Evolutionary conservation across 2,888 invertebrate species (phyloP), one percentile per base, ranked within the genome.

Genomic region (Laothoe populi): DNA sequence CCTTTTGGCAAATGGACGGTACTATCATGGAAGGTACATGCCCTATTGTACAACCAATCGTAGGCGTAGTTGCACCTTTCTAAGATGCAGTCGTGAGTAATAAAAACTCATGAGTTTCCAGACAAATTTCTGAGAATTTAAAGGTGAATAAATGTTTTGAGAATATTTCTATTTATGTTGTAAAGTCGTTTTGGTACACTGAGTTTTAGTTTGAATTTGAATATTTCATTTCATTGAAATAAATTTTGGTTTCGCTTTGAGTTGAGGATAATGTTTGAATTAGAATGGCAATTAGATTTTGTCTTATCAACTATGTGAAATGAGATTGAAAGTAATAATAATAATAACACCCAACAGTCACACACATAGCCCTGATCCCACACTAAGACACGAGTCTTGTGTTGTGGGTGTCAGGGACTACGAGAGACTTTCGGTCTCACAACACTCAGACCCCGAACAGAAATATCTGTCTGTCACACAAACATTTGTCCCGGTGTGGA

Each of bases 141-240:
- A 44, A 44, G 19, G 44, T 44, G 44, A 44, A 44, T 19, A 8
- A n/a, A 19, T 19, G 13, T 44, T 44, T 44, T 19, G 19, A 44
- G 44, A 44, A 44, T 19, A 44, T n/a, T n/a, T 44, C 44, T 44
- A 44, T 44, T 44, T 44, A 10, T 44, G 44, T 19, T 44, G 7
- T 2, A 44, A 44, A 44, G 44, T 44, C 44, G 44, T 44, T 44
- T 19, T 44, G 44, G 44, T 19, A 44, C 44, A 44, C 7, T 19
- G 19, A 44, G 19, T 44, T 44, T 44, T 19, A 44, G 44, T 19
- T 19, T 44, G 19, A 44, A 44, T 44, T 38, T 38, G 10, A 38
- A 13, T 38, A 31, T 1, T 8, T 44, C 13, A n/a, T 44, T 44
- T 19, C 19, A n/a, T 19, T 19, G 44, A 44, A 7, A 19, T 19